Evolutionary conservation across 2,113 vertebrate genomes (phyloP).

Genomic region (Xenus cinereus): DNA sequence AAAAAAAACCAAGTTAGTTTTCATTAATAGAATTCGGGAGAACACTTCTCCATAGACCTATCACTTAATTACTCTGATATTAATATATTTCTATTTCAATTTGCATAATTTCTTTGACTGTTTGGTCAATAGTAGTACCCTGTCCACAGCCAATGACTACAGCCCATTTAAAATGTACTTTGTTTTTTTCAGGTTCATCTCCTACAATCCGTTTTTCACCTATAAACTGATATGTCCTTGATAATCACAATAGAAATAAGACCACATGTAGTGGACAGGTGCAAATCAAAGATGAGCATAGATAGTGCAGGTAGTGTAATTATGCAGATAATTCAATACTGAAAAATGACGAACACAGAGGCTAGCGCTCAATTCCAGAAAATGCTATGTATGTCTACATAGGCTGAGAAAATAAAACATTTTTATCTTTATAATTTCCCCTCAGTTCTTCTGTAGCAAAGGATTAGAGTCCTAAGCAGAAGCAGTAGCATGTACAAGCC

Average conservation of each 20-base stretch:
- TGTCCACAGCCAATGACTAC: background rate
- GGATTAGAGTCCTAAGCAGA: background rate
- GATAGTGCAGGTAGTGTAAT: background rate
- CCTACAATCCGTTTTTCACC: background rate
- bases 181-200: background rate
- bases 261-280: background rate
- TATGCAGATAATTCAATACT: background rate
- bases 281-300: background rate
- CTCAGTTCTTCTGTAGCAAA: background rate
- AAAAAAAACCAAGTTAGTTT: background rate
- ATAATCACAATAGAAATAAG: background rate
- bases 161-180: background rate
- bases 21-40: background rate
- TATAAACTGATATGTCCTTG: background rate
- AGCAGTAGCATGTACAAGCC: background rate
- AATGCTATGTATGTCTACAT: rapidly evolving
- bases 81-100: background rate
- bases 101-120: background rate
- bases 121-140: background rate
- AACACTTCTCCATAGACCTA: background rate
- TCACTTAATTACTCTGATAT: background rate
- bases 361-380: background rate
- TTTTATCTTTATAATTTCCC: background rate
- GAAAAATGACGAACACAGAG: background rate
- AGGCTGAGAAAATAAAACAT: background rate